Evolutionary conservation across 1,140 invertebrate genomes (phyloP).

Genomic region (Bombus waltoni): DNA sequence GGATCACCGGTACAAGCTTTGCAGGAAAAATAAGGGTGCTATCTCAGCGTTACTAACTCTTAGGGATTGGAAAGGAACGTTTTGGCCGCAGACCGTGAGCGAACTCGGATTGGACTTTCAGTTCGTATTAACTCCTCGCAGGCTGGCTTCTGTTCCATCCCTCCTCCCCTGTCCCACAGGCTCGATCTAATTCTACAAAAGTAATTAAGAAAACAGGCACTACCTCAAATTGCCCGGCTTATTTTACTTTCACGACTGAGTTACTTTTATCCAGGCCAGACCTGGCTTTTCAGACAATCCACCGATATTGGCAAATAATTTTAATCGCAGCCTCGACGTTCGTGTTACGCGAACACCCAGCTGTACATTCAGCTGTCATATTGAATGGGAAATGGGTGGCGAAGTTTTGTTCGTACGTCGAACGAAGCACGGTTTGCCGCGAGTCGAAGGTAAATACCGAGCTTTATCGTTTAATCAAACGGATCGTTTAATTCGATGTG

Average conservation of each 20-base stretch:
- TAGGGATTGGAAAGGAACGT: constrained; percentile 17
- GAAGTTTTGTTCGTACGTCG: neutral
- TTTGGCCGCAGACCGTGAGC: constrained; percentile 16
- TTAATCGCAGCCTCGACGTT: neutral
- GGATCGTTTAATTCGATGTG: too few relatives aligned
- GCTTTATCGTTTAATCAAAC: too few relatives aligned
- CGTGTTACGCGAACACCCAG: neutral
- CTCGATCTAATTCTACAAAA: constrained; percentile 45
- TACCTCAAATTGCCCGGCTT: constrained; percentile 33
- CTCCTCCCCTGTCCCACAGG: neutral
- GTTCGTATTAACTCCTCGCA: constrained; percentile 44
- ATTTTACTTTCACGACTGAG: constrained; percentile 10
- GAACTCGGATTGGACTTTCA: constrained; percentile 44
- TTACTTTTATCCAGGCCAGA: neutral
- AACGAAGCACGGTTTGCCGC: neutral
- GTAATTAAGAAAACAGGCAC: constrained; percentile 45
- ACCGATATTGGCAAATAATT: constrained; percentile 7
- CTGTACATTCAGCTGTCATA: too few relatives aligned
- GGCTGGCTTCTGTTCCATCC: neutral
- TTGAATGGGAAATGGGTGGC: neutral
- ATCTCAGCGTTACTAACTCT: constrained; percentile 23
- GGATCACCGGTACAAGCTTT: constrained; percentile 7
- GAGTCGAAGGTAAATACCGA: neutral
- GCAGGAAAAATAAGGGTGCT: constrained; percentile 25
- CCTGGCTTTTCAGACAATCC: neutral